A percentile compares a stretch with the other conserved stretches of the same genome.
Evolutionary conservation across 2,888 invertebrate species (phyloP).

Genomic region (Pseudococcus jackbeardsleyi): DNA sequence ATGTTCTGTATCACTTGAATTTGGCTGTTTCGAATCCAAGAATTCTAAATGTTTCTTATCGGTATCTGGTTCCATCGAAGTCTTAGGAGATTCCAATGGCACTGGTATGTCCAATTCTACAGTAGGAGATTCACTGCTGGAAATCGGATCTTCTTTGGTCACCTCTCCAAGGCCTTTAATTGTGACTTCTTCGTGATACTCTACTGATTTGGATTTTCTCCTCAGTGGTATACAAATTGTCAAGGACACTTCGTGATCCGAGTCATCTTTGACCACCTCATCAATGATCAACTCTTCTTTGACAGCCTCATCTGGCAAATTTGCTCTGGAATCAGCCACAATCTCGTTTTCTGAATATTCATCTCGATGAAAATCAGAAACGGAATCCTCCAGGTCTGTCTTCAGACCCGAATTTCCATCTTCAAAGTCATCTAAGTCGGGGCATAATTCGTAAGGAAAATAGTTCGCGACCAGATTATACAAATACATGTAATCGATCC

Average conservation of each 20-base stretch:
- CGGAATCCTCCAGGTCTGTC: background rate
- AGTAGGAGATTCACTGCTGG: background rate
- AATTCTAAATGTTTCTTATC: background rate
- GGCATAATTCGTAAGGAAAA: background rate
- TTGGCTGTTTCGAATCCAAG: background rate
- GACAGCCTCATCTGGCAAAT: background rate
- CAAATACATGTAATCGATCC: slow-evolving; percentile 58
- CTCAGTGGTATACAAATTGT: slow-evolving; percentile 51
- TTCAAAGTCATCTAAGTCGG: background rate
- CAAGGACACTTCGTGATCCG: slow-evolving; percentile 48
- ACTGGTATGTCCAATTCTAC: background rate
- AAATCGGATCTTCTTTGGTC: background rate
- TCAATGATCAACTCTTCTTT: slow-evolving; percentile 24
- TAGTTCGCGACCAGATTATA: slow-evolving; percentile 32
- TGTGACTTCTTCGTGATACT: slow-evolving; percentile 45
- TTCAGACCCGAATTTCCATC: background rate
- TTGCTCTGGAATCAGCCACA: background rate
- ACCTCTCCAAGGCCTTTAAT: background rate
- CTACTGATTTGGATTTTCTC: slow-evolving; percentile 33
- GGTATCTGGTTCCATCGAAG: background rate
- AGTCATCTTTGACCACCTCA: slow-evolving; percentile 25
- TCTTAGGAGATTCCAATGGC: background rate
- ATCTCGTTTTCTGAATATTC: slow-evolving; percentile 4
- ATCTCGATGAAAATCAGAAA: background rate
- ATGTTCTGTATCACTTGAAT: slow-evolving; percentile 20